Evolutionary conservation across 2,797 vertebrate species (phyloP).

Genomic region (Jordanella pulchra): DNA sequence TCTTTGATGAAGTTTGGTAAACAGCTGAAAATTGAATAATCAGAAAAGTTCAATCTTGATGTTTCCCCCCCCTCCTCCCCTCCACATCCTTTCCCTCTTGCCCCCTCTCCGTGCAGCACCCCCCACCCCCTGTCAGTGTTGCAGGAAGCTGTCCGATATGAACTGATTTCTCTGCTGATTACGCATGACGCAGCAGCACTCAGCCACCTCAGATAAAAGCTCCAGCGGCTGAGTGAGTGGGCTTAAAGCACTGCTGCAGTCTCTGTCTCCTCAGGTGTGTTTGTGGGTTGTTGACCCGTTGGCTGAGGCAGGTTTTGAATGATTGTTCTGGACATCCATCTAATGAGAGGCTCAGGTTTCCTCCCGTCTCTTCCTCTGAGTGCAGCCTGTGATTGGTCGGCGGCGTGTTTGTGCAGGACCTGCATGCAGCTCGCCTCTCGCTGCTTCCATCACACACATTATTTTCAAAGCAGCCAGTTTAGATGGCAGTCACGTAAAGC

Average conservation of each 20-base stretch:
- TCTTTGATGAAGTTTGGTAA: too few relatives aligned
- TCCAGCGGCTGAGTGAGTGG: constrained; percentile 7
- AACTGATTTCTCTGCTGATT: constrained; percentile 21
- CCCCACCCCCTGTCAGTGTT: constrained; percentile 7
- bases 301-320: constrained; percentile 44
- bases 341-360: constrained; percentile 47
- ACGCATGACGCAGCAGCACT: constrained; percentile 17
- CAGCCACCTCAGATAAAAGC: constrained; percentile 6
- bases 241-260: constrained; percentile 3
- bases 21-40: too few relatives aligned
- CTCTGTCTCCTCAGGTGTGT: neutral
- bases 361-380: constrained; percentile 26
- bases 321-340: constrained; percentile 60
- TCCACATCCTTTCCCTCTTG: neutral
- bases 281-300: neutral
- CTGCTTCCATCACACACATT: neutral
- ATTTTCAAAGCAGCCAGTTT: constrained; percentile 7
- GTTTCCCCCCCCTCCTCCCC: neutral
- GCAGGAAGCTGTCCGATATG: constrained; percentile 4
- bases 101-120: neutral
- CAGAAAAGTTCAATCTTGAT: too few relatives aligned
- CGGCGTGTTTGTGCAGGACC: neutral
- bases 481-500: constrained; percentile 9
- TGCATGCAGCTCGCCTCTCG: neutral
- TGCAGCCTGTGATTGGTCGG: constrained; percentile 39